phyloP scores from a whole-genome alignment of 2,888 invertebrate genomes.

The Ophion costatus region DNA sequence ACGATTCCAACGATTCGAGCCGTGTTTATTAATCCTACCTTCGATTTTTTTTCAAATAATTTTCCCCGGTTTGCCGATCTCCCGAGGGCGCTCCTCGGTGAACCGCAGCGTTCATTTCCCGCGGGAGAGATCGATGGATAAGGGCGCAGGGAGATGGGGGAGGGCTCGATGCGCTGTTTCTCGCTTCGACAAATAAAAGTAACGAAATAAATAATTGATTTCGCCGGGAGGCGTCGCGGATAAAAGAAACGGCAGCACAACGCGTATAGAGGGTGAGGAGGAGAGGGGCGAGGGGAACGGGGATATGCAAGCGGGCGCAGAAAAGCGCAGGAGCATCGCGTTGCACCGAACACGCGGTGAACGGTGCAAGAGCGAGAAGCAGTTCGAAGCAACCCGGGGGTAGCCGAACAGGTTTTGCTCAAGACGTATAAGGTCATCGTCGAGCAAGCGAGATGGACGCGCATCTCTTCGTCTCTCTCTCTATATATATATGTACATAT shows the following conservation, averaged over 20 bases:
- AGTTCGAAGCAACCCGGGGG: constrained; percentile 71
- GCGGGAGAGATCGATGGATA: background rate
- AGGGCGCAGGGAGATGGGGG: background rate
- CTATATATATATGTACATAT: no score
- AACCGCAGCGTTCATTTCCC: constrained; percentile 36
- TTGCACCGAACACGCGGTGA: constrained; percentile 48
- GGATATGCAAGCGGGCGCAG: constrained; percentile 3
- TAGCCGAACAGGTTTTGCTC: constrained; percentile 81
- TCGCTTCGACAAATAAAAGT: constrained; percentile 78
- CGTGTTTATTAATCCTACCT: no score
- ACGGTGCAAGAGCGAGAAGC: constrained; percentile 40
- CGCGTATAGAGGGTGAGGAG: constrained; percentile 11
- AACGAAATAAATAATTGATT: constrained; percentile 83
- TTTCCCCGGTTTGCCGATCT: constrained; percentile 29
- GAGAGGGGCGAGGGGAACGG: constrained; percentile 3
- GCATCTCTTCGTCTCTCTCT: constrained; percentile 18
- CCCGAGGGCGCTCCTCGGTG: constrained; percentile 38
- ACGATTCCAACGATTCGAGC: no score
- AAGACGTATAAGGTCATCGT: constrained; percentile 80
- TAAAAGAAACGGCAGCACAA: constrained; percentile 53
- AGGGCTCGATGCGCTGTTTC: constrained; percentile 6
- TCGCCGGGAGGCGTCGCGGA: constrained; percentile 79
- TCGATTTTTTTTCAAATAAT: no score
- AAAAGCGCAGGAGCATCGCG: constrained; percentile 61
- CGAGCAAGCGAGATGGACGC: constrained; percentile 72